Conservation (phyloP, 2,113 vertebrate species). For the Brachypodius melanocephalos region DNA sequence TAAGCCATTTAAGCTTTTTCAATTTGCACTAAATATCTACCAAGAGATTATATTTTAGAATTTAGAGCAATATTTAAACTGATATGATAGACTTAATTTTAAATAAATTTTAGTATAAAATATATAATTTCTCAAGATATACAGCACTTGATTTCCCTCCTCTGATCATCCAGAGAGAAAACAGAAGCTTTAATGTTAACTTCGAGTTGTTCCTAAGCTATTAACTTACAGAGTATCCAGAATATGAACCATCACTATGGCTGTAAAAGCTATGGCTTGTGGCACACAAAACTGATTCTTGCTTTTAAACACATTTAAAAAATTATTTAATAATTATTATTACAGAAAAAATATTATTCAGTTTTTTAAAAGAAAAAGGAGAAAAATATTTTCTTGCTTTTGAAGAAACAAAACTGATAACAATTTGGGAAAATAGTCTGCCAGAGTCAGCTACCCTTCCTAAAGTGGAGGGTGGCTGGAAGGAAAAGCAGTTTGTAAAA, state of each 20-base stretch:
- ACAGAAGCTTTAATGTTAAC: conserved; percentile 38
- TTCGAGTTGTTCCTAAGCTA: not conserved
- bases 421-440: not conserved
- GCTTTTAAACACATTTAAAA: not conserved
- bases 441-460: not conserved
- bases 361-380: not conserved
- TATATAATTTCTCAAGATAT: conserved; percentile 42
- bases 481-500: not conserved
- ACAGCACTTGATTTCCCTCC: conserved; percentile 35
- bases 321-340: not conserved
- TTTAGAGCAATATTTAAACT: conserved; percentile 71
- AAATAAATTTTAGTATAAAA: conserved; percentile 70
- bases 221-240: not conserved
- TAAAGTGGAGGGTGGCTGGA: not conserved
- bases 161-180: conserved; percentile 36
- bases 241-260: not conserved
- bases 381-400: not conserved
- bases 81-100: conserved; percentile 60
- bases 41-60: conserved; percentile 71
- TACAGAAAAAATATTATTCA: not conserved
- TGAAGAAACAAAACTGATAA: not conserved
- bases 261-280: not conserved
- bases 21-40: conserved; percentile 73
- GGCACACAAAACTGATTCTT: not conserved
- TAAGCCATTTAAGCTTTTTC: conserved; percentile 75